Base-by-base conservation (phyloP, 1,140 invertebrate species). In the Atopsyche davidsoni region DNA sequence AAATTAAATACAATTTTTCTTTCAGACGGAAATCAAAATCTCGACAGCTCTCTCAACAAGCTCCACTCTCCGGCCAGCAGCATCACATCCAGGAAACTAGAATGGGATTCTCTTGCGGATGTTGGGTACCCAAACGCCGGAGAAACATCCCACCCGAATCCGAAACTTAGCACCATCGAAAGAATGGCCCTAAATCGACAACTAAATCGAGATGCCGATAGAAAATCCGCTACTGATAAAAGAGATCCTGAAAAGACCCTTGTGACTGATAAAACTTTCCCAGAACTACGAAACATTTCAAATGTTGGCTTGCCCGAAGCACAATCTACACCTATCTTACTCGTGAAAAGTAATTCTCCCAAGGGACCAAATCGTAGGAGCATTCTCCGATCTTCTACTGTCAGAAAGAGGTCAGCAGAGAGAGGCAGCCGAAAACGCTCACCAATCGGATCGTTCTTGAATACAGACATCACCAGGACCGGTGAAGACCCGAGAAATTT, bases 91-190 rank as follows among this genome's bases (percentile, higher is more conserved):
- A 70, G 79, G 4, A 80, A 78, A 52, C 62, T 87, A 2, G 84
- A 87, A 67, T 86, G 85, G 85, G 84, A 86, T 61, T 86, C 80
- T 50, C 77, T 83, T 38, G 85, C 82, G 4, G 85, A 87, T 68
- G 83, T 86, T 28, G 85, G 84, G 3, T 87, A 87, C 66, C 72
- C 62, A 17, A 79, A 81, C 62, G 60, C 14, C 2, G 50, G 38
- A 7, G 34, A 45, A 31, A 28, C 18, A 44, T 32, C 68, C 68
- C 51, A 75, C 69, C 60, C 68, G 70, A 11, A 64, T 61, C 53
- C 48, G 65, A 62, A 75, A 53, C 51, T 80, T 1, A 79, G 78
- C 54, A 79, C 78, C 2, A 67, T 81, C 42, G 79, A 82, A 62
- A 75, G 75, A 53, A 70, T 81, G 55, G 78, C 77, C 18, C 61